Percentiles rank a stretch among this genome's conserved stretches.
Conservation (phyloP, 2,888 invertebrate genomes). For the Dynastes hyllus region DNA sequence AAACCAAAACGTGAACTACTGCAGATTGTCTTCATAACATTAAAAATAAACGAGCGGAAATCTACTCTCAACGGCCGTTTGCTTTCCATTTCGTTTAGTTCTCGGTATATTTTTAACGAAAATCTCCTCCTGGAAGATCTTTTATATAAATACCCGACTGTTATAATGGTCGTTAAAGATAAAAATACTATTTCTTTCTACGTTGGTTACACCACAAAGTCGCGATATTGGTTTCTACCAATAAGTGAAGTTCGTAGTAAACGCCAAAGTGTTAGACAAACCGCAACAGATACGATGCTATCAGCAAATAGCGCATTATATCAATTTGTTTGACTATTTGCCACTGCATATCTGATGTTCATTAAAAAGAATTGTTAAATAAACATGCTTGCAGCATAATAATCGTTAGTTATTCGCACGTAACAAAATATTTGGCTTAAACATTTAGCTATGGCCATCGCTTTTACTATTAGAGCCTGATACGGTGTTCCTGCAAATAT, state of each 20-base stretch:
- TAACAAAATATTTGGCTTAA: background rate
- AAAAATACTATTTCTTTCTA: too few species aligned
- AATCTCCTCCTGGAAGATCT: too few species aligned
- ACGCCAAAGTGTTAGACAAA: background rate
- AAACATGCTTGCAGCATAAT: background rate
- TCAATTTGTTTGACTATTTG: background rate
- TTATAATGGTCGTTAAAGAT: too few species aligned
- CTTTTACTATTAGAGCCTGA: background rate
- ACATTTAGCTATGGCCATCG: background rate
- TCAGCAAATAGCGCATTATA: background rate
- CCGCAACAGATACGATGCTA: background rate
- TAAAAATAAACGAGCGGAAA: too few species aligned
- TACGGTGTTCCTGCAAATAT: background rate
- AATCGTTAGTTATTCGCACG: background rate
- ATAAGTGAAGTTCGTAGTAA: too few species aligned
- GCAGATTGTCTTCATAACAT: too few species aligned
- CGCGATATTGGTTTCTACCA: background rate
- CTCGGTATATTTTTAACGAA: too few species aligned
- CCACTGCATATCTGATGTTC: background rate
- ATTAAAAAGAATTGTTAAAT: constrained; percentile 8
- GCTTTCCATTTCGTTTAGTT: too few species aligned
- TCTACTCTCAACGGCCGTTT: too few species aligned
- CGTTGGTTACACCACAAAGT: background rate
- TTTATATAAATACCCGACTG: too few species aligned
- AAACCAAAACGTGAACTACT: too few species aligned